Base-by-base conservation (phyloP, 2,113 vertebrate species). In the Kryptolebias marmoratus region DNA sequence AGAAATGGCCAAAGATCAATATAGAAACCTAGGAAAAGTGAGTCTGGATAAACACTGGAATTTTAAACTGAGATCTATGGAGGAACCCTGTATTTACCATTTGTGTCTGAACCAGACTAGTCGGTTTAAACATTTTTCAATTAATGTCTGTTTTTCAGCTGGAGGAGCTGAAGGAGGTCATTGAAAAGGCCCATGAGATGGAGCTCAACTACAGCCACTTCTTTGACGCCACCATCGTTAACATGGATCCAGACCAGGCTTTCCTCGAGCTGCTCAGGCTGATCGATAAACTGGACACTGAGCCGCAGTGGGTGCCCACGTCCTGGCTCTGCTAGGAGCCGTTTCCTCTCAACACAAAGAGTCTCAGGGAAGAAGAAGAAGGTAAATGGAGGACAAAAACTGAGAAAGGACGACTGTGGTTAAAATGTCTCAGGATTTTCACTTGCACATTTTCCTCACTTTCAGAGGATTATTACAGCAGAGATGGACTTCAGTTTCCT, bases 271-370 rank as follows among this genome's bases (percentile, higher is more conserved):
- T 99, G 65, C 92, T 95, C 73, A 91, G 95, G 45, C 88, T 98
- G 85, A 96, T 97, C 83, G 96, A 97, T 78, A 97, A 95, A 91
- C 95, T 98, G 56, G 97, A 98, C 91, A 97, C 95, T 4, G 97
- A 97, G 88, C 97, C 97, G n/a, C 97, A 99, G 92, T 99, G 97
- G 97, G 97, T 98, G 53, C 96, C 97, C 28, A 96, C 95, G 11
- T 95, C 96, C 64, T 99, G 97, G 97, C 90, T 98, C 64, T 95
- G 95, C 75, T 94, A 82, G 82, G 60, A 56, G 70, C 39, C 48
- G 42, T 15, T 10, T 47, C 61, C 60, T 50, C 13, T 12, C 31
- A 44, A 42, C 14, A 8, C 54, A 1, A 32, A 22, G 22, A 39
- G 68, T 50, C 59, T 63, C 60, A 61, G 77, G 73, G 54, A 5